Evolutionary conservation across 2,113 vertebrate genomes (phyloP).

Genomic region (Pygoscelis antarcticus): DNA sequence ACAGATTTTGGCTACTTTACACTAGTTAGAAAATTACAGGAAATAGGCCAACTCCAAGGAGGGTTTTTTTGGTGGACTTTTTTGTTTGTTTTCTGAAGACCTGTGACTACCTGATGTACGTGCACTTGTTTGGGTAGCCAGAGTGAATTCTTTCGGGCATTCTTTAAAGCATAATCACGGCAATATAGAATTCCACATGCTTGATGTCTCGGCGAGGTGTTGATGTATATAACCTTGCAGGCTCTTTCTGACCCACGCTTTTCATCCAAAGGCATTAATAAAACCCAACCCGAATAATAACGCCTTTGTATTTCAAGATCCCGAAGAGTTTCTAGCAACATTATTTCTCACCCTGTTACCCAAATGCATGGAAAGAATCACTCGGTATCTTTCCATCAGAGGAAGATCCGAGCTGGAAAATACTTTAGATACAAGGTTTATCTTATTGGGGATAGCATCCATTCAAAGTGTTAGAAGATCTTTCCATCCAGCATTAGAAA

Average conservation of each 20-base stretch:
- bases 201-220: conserved; percentile 34
- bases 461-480: conserved; percentile 5
- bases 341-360: neutral
- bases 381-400: neutral
- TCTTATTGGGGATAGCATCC: conserved; percentile 7
- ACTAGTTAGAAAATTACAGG: conserved; percentile 43
- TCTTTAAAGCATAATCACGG: conserved; percentile 25
- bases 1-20: conserved; percentile 59
- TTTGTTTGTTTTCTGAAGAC: conserved; percentile 1
- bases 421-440: conserved; percentile 27
- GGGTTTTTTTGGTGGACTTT: neutral
- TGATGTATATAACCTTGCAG: conserved; percentile 21
- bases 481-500: neutral
- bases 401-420: conserved; percentile 31
- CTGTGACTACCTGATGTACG: neutral
- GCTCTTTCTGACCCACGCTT: neutral
- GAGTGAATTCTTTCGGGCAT: neutral
- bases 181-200: conserved; percentile 37
- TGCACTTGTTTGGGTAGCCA: neutral
- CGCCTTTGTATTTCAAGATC: neutral
- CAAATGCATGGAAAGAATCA: neutral
- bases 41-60: conserved; percentile 20
- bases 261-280: conserved; percentile 15
- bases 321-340: neutral
- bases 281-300: neutral